Evolutionary conservation across 2,113 vertebrate genomes (phyloP).

Genomic region (Columba livia): DNA sequence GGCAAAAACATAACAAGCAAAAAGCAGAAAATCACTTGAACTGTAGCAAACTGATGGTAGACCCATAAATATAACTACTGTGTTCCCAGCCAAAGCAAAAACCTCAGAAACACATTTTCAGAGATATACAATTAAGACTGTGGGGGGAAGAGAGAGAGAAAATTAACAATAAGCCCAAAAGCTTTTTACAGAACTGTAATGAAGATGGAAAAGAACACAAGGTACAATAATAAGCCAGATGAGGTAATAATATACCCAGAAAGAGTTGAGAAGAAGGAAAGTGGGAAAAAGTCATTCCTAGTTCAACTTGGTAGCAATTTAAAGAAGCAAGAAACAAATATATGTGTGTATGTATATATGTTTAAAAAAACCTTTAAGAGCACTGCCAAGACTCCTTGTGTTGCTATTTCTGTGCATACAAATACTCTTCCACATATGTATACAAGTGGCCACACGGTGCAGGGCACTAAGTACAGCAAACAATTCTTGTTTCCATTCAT

Average conservation of each 20-base stretch:
- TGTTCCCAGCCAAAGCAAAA: constrained; percentile 66
- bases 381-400: constrained; percentile 17
- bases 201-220: constrained; percentile 57
- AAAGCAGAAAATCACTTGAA: constrained; percentile 77
- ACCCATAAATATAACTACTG: constrained; percentile 71
- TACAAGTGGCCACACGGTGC: not conserved
- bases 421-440: constrained; percentile 1
- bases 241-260: constrained; percentile 53
- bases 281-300: not conserved
- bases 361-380: not conserved
- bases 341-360: not conserved
- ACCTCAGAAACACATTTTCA: constrained; percentile 74
- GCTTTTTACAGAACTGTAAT: constrained; percentile 69
- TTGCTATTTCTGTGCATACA: constrained; percentile 18
- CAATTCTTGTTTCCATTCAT: constrained; percentile 64
- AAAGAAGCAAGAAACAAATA: not conserved
- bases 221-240: constrained; percentile 61
- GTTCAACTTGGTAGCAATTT: not conserved
- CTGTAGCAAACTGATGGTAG: constrained; percentile 58
- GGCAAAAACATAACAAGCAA: constrained; percentile 76
- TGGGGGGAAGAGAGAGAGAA: not conserved
- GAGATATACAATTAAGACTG: constrained; percentile 71
- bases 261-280: constrained; percentile 51
- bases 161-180: constrained; percentile 71
- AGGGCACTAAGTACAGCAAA: constrained; percentile 46